Percentiles rank a stretch among this genome's conserved stretches.
Evolutionary conservation across 2,797 vertebrate species (phyloP).

Genomic region (Crocodylus rhombifer): DNA sequence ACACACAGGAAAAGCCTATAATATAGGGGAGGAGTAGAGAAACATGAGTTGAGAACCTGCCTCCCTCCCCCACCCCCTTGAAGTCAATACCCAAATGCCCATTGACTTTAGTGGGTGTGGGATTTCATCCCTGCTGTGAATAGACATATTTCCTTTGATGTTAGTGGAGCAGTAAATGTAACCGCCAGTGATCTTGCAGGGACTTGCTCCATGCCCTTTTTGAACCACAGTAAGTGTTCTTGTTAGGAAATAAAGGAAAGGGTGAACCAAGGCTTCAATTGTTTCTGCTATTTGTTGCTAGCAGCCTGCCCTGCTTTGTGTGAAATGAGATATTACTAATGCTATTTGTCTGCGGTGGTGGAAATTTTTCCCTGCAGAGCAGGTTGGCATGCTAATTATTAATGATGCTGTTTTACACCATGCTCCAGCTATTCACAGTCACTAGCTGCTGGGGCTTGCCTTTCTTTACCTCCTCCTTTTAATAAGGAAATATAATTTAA

Average conservation of each 20-base stretch:
- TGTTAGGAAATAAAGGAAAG: background rate
- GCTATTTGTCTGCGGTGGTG: constrained; percentile 22
- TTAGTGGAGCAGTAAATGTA: background rate
- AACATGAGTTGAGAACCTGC: background rate
- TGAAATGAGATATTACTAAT: constrained; percentile 47
- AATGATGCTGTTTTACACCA: background rate
- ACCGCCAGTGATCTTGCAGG: background rate
- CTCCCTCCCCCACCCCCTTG: background rate
- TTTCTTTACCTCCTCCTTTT: constrained; percentile 39
- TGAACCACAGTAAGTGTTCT: background rate
- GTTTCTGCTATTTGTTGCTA: background rate
- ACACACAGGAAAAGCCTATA: no score
- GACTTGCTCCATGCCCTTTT: background rate
- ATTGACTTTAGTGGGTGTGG: background rate
- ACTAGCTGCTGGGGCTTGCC: background rate
- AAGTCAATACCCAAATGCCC: background rate
- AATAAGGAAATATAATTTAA: constrained; percentile 11
- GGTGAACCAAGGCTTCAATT: background rate
- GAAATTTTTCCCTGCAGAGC: constrained; percentile 13
- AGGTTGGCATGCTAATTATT: background rate
- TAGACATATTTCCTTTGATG: background rate
- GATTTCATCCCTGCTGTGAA: background rate
- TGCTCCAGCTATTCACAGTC: constrained; percentile 27
- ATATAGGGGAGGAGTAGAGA: background rate
- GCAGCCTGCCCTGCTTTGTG: background rate